Conservation (phyloP, 1,140 invertebrate species). For the Probaryconus sp. region DNA sequence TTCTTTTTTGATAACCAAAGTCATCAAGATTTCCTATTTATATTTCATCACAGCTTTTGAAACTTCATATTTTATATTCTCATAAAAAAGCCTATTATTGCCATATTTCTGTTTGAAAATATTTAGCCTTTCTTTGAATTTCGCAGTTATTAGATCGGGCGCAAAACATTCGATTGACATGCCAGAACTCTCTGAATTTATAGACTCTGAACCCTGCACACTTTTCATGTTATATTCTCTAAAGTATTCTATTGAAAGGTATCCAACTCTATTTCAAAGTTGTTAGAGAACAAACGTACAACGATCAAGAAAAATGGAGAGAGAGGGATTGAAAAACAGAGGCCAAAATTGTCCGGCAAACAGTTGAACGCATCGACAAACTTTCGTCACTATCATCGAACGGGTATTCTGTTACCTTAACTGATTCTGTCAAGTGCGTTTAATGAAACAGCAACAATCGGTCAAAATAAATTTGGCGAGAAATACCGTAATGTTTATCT, state of each 20-base stretch:
- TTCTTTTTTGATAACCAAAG: too few species aligned
- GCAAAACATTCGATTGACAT: conserved; percentile 13
- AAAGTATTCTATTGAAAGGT: conserved; percentile 17
- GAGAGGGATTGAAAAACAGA: background rate
- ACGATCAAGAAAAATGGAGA: background rate
- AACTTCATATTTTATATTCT: too few species aligned
- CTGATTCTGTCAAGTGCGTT: conserved; percentile 10
- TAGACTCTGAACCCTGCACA: conserved; percentile 18
- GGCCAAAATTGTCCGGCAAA: conserved; percentile 6
- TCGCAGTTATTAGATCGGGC: conserved; percentile 14
- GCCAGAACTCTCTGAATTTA: background rate
- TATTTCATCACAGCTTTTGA: too few species aligned
- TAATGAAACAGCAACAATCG: conserved; percentile 27
- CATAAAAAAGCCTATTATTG: too few species aligned
- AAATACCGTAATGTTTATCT: too few species aligned
- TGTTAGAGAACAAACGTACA: conserved; percentile 16
- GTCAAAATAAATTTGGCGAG: conserved; percentile 2
- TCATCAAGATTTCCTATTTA: too few species aligned
- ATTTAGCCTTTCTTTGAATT: conserved; percentile 10
- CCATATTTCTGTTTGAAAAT: background rate
- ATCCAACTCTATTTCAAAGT: conserved; percentile 31
- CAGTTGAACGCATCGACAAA: conserved; percentile 2
- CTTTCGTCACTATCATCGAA: conserved; percentile 10
- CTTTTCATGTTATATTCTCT: conserved; percentile 16
- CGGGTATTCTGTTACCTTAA: conserved; percentile 12